phyloP scores from a whole-genome alignment of 2,888 invertebrate genomes.

The Theretra japonica region DNA sequence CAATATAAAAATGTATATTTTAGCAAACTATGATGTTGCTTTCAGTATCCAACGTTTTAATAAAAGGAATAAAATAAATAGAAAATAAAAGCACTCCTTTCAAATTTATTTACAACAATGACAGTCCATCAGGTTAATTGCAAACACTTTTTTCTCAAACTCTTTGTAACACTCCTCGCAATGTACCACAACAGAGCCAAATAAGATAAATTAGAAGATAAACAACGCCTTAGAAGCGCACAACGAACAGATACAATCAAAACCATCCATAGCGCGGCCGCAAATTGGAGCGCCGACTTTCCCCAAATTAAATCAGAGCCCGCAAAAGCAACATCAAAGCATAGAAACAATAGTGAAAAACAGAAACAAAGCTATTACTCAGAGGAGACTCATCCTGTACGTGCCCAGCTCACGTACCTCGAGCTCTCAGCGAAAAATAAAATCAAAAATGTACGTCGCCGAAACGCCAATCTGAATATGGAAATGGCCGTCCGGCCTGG shows the following conservation, averaged over 20 bases:
- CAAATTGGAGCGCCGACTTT: slow-evolving; percentile 16
- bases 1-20: too few species aligned
- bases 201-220: slow-evolving; percentile 23
- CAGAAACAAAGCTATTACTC: slow-evolving; percentile 57
- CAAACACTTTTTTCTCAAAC: neutral
- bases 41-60: too few species aligned
- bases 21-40: too few species aligned
- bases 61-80: too few species aligned
- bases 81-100: neutral
- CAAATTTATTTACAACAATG: neutral
- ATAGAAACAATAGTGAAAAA: slow-evolving; percentile 48
- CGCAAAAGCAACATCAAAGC: slow-evolving; percentile 37
- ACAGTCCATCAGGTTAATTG: neutral
- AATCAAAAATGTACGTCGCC: slow-evolving; percentile 48
- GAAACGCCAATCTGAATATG: slow-evolving; percentile 74
- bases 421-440: slow-evolving; percentile 47
- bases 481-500: slow-evolving; percentile 74
- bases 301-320: slow-evolving; percentile 9
- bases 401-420: slow-evolving; percentile 33
- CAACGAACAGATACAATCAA: slow-evolving; percentile 22
- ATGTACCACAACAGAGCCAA: neutral
- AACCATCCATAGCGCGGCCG: neutral
- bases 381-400: slow-evolving; percentile 35
- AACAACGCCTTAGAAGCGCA: slow-evolving; percentile 6
- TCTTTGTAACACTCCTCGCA: neutral